These are phyloP conservation scores for Penaeus japonicus DNA, from an alignment of 1,140 invertebrate genomes.

Conservation along the genomic window DNA sequence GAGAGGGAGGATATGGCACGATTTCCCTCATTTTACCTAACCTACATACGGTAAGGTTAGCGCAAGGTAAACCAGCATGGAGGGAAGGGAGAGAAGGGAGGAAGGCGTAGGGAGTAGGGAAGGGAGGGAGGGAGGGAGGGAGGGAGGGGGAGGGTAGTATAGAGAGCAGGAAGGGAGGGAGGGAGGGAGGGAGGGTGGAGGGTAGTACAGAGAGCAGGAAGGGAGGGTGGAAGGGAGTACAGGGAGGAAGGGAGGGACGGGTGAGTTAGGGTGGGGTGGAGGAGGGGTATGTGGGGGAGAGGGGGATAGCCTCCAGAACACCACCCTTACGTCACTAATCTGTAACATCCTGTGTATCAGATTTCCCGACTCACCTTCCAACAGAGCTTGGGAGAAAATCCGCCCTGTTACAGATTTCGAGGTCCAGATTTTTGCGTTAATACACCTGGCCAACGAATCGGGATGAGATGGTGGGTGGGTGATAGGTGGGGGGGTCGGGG, in stretches of 20 bases:
- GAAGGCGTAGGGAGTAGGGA: not conserved
- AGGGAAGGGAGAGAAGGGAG: not conserved
- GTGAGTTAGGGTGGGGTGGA: not conserved
- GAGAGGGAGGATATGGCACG: too few species aligned
- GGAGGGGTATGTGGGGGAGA: not conserved
- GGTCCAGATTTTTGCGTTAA: too few species aligned
- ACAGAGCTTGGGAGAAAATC: too few species aligned
- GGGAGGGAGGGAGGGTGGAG: not conserved
- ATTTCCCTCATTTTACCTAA: too few species aligned
- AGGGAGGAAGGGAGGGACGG: not conserved
- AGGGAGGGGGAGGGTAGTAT: not conserved
- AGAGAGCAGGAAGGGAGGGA: too few species aligned
- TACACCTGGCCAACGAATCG: too few species aligned
- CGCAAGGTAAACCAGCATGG: not conserved
- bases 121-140: not conserved
- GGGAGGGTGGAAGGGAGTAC: not conserved
- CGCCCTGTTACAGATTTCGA: too few species aligned
- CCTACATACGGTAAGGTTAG: too few species aligned
- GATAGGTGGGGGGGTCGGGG: too few species aligned
- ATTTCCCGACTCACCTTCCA: conserved; percentile 25
- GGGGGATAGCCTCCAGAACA: not conserved
- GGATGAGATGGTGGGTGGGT: too few species aligned
- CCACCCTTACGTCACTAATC: conserved; percentile 22
- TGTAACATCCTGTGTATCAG: conserved; percentile 25
- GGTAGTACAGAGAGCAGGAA: not conserved